Conservation (phyloP, 1,140 invertebrate species). For the Drosophila saltans region DNA sequence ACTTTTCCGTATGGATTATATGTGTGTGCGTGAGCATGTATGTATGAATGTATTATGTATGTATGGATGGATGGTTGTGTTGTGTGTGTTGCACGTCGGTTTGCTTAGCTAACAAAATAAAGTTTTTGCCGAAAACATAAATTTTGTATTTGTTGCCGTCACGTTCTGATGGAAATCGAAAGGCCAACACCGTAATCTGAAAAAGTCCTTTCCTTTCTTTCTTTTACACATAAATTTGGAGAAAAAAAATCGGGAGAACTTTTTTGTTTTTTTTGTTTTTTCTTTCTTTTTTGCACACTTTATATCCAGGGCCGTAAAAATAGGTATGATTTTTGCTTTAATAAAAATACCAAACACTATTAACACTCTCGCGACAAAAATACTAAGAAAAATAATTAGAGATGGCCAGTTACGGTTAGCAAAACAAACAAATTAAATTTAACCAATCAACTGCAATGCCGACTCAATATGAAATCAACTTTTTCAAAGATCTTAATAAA, state of each 20-base stretch:
- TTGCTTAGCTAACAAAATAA: constrained; percentile 9
- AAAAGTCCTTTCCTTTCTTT: background rate
- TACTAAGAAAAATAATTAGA: too few relatives aligned
- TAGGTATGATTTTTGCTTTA: too few relatives aligned
- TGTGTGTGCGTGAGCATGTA: constrained; percentile 3
- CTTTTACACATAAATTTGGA: background rate
- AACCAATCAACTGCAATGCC: too few relatives aligned
- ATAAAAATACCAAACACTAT: too few relatives aligned
- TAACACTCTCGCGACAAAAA: too few relatives aligned
- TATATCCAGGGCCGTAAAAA: background rate
- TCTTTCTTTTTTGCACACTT: constrained; percentile 4
- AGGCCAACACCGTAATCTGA: background rate
- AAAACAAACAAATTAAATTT: too few relatives aligned
- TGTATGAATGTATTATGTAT: background rate
- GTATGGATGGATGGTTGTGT: constrained; percentile 1
- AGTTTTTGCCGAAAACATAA: constrained; percentile 5
- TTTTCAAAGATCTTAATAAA: too few relatives aligned
- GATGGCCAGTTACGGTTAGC: background rate
- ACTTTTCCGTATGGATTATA: constrained; percentile 6
- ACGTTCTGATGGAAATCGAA: background rate
- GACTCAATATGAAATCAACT: too few relatives aligned
- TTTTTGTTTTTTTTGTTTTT: constrained; percentile 7
- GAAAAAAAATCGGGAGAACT: constrained; percentile 5
- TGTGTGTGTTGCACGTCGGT: constrained; percentile 12
- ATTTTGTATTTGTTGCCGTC: background rate